Conservation (phyloP, 2,113 vertebrate genomes). For the Actenoides lindsayi region DNA sequence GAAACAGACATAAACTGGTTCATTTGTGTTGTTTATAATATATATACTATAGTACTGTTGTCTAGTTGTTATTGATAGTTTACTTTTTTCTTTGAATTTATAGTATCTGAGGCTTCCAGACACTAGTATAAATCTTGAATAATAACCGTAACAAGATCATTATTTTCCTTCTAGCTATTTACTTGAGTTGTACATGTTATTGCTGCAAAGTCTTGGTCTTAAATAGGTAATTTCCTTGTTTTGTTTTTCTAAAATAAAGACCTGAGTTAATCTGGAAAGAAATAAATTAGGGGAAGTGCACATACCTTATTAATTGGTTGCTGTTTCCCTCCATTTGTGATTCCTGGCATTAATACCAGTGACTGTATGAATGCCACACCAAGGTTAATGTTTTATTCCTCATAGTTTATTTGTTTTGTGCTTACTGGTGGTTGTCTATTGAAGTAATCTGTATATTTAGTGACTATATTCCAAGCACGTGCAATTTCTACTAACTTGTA, state of each 20-base stretch:
- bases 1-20: not conserved
- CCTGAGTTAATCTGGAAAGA: not conserved
- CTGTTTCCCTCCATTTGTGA: not conserved
- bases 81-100: not conserved
- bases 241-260: constrained; percentile 34
- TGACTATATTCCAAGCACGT: not conserved
- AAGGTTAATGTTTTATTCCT: not conserved
- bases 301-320: not conserved
- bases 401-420: not conserved
- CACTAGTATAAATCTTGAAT: not conserved
- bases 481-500: not conserved
- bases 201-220: not conserved
- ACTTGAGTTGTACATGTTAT: not conserved
- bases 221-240: not conserved
- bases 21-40: not conserved
- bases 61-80: not conserved
- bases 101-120: not conserved
- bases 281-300: not conserved
- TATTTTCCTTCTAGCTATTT: not conserved
- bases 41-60: not conserved
- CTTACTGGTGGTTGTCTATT: not conserved
- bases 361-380: not conserved
- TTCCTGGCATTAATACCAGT: not conserved
- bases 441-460: not conserved
- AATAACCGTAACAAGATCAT: not conserved